Conservation (phyloP, 1,140 invertebrate genomes). For the Conus betulinus region DNA sequence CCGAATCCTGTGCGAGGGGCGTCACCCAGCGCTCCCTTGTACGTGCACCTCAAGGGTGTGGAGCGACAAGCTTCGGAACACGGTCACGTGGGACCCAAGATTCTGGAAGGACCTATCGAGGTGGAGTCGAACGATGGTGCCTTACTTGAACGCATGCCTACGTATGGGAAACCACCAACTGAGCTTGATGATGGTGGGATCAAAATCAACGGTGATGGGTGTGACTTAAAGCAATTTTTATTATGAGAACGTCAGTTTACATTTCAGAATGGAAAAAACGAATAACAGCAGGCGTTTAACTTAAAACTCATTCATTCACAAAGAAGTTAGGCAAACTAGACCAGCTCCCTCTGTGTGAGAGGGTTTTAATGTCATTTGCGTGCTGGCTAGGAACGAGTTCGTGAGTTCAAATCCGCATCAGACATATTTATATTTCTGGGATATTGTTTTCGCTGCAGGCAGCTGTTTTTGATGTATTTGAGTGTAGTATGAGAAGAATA, state of each 20-base stretch:
- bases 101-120: conserved; percentile 40
- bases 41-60: conserved; percentile 74
- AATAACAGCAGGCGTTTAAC: neutral
- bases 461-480: too few relatives aligned
- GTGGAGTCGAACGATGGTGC: conserved; percentile 43
- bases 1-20: conserved; percentile 85
- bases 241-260: neutral
- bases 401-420: too few relatives aligned
- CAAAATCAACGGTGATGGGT: neutral
- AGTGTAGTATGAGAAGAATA: too few relatives aligned
- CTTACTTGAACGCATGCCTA: conserved; percentile 44
- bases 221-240: neutral
- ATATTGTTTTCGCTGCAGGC: too few relatives aligned
- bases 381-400: too few relatives aligned
- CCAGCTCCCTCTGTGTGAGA: neutral
- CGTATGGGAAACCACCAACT: neutral
- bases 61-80: conserved; percentile 45
- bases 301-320: too few relatives aligned
- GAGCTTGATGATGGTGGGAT: neutral
- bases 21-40: conserved; percentile 83
- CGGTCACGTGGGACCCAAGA: conserved; percentile 45
- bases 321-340: too few relatives aligned
- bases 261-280: neutral
- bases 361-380: too few relatives aligned
- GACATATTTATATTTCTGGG: too few relatives aligned